These are phyloP conservation scores for Mungos mungo DNA, from an alignment of 2,113 vertebrate species.

Conservation along the genomic window DNA sequence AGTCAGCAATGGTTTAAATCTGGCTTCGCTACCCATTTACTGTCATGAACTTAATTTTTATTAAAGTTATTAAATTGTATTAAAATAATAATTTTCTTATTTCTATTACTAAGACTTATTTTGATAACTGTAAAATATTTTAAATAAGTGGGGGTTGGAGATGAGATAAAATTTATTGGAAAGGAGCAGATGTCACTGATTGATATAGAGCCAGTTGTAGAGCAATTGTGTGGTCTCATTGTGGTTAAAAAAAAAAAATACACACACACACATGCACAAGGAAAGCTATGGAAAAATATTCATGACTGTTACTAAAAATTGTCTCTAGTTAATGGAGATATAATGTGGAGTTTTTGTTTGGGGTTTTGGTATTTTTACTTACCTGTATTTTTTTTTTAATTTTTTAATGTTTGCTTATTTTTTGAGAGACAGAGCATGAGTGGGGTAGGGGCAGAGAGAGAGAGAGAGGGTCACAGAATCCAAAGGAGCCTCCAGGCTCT, in stretches of 20 bases:
- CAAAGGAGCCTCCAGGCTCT: too few relatives aligned
- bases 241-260: background rate
- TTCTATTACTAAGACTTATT: background rate
- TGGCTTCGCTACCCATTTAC: slow-evolving; percentile 6
- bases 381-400: background rate
- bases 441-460: too few relatives aligned
- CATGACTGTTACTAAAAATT: background rate
- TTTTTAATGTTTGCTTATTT: too few relatives aligned
- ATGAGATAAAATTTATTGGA: slow-evolving; percentile 42
- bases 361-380: slow-evolving; percentile 19
- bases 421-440: too few relatives aligned
- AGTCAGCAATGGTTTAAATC: slow-evolving; percentile 37
- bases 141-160: background rate
- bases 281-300: background rate
- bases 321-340: background rate
- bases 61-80: background rate
- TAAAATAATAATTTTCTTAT: background rate
- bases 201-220: background rate
- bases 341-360: background rate
- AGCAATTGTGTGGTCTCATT: background rate
- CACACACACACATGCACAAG: background rate
- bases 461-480: too few relatives aligned
- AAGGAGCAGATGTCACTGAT: background rate
- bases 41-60: slow-evolving; percentile 15
- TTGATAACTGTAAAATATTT: slow-evolving; percentile 43